These are phyloP conservation scores for Anguilla rostrata DNA, from an alignment of 2,113 vertebrate genomes.

Conservation along the genomic window DNA sequence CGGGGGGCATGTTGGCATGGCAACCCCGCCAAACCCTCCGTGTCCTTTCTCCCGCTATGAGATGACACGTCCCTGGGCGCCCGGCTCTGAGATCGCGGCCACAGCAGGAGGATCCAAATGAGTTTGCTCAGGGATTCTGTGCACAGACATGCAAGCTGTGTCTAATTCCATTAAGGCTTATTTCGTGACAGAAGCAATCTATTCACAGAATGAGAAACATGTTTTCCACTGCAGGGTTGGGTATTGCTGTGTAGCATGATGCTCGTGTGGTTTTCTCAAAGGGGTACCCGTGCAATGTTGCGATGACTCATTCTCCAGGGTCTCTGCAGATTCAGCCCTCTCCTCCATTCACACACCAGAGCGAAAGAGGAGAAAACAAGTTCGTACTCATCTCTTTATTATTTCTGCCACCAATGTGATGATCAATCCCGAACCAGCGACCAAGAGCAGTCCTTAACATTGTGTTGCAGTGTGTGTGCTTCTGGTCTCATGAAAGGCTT, in stretches of 20 bases:
- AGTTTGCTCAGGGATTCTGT: not conserved
- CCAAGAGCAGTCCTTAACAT: not conserved
- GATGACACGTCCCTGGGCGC: not conserved
- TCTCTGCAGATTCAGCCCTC: not conserved
- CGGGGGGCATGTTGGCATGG: not conserved
- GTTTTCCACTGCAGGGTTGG: not conserved
- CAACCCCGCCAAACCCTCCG: not conserved
- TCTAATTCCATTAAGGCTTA: constrained; percentile 38
- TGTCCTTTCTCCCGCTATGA: not conserved
- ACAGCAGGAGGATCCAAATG: not conserved
- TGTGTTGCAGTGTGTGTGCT: not conserved
- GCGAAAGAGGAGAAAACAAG: not conserved
- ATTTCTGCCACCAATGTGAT: not conserved
- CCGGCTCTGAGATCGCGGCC: not conserved
- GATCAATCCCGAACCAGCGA: not conserved
- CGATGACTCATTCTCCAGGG: not conserved
- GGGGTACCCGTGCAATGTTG: not conserved
- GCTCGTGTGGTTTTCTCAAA: not conserved
- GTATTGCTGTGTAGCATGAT: not conserved
- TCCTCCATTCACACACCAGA: not conserved
- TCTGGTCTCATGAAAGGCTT: not conserved
- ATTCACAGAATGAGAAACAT: constrained; percentile 39
- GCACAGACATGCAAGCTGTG: constrained; percentile 10
- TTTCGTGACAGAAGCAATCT: constrained; percentile 32
- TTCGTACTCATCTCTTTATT: not conserved